These are phyloP conservation scores for Garra rufa DNA, from an alignment of 2,113 vertebrate genomes.

Conservation along the genomic window DNA sequence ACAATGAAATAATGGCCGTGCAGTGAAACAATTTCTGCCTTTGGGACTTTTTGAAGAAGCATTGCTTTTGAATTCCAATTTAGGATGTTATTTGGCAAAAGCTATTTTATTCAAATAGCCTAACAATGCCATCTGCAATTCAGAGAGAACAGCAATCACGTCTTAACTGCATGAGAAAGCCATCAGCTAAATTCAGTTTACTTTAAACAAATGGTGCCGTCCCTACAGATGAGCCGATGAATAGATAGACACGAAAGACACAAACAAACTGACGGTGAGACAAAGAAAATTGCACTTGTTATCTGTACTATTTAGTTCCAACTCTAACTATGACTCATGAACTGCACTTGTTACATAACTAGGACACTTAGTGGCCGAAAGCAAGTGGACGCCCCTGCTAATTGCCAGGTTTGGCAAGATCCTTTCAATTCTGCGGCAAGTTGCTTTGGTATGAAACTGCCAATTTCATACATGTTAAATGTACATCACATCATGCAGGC, in stretches of 20 bases:
- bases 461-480: no score
- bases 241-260: background rate
- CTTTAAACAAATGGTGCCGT: slow-evolving; percentile 7
- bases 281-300: background rate
- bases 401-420: background rate
- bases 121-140: slow-evolving; percentile 53
- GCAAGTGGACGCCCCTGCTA: background rate
- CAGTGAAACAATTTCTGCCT: slow-evolving; percentile 8
- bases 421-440: background rate
- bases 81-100: slow-evolving; percentile 23
- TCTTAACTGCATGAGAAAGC: background rate
- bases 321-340: background rate
- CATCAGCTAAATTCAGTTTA: slow-evolving; percentile 24
- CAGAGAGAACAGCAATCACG: slow-evolving; percentile 15
- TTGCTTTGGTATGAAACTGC: background rate
- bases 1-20: background rate
- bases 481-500: no score
- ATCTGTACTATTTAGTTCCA: background rate
- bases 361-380: background rate
- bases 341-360: background rate
- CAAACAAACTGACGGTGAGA: slow-evolving; percentile 4
- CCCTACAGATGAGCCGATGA: slow-evolving; percentile 8
- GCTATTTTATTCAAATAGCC: slow-evolving; percentile 26
- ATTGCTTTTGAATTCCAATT: background rate
- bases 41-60: background rate